Evolutionary conservation across 2,113 vertebrate genomes (phyloP), one percentile per base, ranked within the genome.

Genomic region (Lasiurus borealis): DNA sequence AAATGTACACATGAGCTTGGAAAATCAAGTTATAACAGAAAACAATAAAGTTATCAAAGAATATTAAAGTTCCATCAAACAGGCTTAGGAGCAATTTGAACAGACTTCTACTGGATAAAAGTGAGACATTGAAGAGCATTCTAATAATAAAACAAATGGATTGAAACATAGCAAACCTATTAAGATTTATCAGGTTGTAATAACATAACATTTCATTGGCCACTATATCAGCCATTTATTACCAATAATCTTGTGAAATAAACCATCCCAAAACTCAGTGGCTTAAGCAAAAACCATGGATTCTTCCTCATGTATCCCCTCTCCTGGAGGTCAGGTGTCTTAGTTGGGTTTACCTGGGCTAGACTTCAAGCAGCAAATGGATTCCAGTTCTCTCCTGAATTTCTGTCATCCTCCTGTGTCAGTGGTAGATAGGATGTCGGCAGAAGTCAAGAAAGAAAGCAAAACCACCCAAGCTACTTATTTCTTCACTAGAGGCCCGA

Each of bases 161-260:
- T 13, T 83, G 46, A 82, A 77, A 72, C 6, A 90, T 5, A 91
- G 21, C 25, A 72, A 71, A 46, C 31, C 18, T 80, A 54, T 89
- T 95, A 75, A 68, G 16, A 86, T 48, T 25, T n/a, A 78, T 71
- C 71, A 93, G 10, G 69, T 76, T 10, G 31, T 62, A 82, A 50
- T 73, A 96, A 57, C 31, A 50, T n/a, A 84, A 88, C 81, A 57
- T 82, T 31, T 93, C n/a, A n/a, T 13, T 75, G 25, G 54, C 23
- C 44, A 50, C 46, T 76, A 0, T 57, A 23, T 77, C 75, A 3
- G 3, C 34, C 12, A 62, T n/a, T 46, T 36, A 48, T 77, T 85
- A n/a, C 12, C 31, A 93, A 52, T 36, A 81, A 88, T 82, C 52
- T 54, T 80, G 18, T 93, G 44, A 86, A 82, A 64, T 73, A 57